A percentile compares a stretch with the other conserved stretches of the same genome.
Evolutionary conservation across 2,888 invertebrate species (phyloP).

Genomic region (Pandemis cinnamomeana): DNA sequence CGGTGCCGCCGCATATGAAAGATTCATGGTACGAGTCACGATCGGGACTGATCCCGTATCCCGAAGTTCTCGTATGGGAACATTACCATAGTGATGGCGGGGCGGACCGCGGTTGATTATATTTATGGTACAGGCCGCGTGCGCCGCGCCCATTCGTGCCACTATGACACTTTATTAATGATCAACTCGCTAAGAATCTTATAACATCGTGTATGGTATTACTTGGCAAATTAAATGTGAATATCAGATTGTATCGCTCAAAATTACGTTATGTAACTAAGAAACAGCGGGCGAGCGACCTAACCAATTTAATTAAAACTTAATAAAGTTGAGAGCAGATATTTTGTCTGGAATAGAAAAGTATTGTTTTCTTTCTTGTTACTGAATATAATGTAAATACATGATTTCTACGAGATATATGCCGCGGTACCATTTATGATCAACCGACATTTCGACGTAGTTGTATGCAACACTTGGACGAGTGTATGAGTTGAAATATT

Average conservation of each 20-base stretch:
- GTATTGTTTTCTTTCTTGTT: neutral
- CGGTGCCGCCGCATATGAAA: slow-evolving; percentile 37
- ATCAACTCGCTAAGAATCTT: slow-evolving; percentile 52
- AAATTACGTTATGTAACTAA: slow-evolving; percentile 11
- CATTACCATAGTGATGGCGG: slow-evolving; percentile 64
- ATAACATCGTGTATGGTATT: slow-evolving; percentile 43
- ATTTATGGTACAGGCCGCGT: slow-evolving; percentile 71
- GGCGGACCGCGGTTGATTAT: slow-evolving; percentile 68
- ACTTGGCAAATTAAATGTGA: slow-evolving; percentile 41
- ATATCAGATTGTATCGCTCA: slow-evolving; percentile 11
- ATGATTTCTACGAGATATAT: no score
- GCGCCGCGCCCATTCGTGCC: slow-evolving; percentile 71
- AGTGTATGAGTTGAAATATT: no score
- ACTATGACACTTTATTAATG: slow-evolving; percentile 74
- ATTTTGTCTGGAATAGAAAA: neutral
- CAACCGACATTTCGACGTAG: no score
- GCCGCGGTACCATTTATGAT: no score
- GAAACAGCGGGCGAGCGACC: slow-evolving; percentile 5
- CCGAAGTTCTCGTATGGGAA: slow-evolving; percentile 44
- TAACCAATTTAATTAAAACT: slow-evolving; percentile 1
- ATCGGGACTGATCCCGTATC: slow-evolving; percentile 42
- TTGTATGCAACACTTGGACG: no score
- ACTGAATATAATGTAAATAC: neutral
- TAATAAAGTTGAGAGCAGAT: neutral
- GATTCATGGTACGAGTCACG: slow-evolving; percentile 41